Base-by-base conservation (phyloP, 2,888 invertebrate genomes). In the Tipula vernalis region DNA sequence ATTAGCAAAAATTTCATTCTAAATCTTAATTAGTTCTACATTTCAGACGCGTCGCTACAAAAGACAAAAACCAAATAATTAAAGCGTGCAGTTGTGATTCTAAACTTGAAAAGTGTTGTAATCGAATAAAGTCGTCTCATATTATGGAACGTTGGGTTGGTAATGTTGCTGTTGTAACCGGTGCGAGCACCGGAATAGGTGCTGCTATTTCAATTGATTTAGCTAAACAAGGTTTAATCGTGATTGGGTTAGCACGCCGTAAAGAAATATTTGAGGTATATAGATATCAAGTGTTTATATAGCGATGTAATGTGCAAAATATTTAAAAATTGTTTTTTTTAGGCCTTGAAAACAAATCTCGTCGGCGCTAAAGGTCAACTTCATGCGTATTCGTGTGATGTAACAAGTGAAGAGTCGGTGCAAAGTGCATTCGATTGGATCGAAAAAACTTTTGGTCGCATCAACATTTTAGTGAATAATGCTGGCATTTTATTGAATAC, bases 171-270 rank as follows among this genome's bases (percentile, higher is more conserved):
- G 91, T 95, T 85, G 94, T 95, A 85, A 95, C 94, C 3, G 95
- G 95, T 83, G 94, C 94, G 15, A 94, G 94, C 89, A 91, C 92
- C 0, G 95, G 94, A 5, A 94, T 95, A 87, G 95, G 94, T 13
- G 93, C 92, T 1, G 92, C 92, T 10, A 92, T 93, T 87, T 91
- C 91, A 0, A 90, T 90, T 42, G 90, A 91, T 12, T 89, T 94
- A 47, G 91, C 92, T 4, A 89, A 90, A 86, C 91, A 91, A 42
- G 94, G 94, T 2, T 89, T 94, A 89, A 91, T 91, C 86, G 94
- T 94, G 1, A 91, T 94, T 0, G 94, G 93, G 0, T 90, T 94
- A 88, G 93, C 93, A 0, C 90, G 94, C 86, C 91, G 93, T 86
- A 90, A 92, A 18, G 92, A 93, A 39, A 89, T 90, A 3, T 87